Evolutionary conservation across 2,888 invertebrate genomes (phyloP).

Genomic region (Pseudanteris insignis): DNA sequence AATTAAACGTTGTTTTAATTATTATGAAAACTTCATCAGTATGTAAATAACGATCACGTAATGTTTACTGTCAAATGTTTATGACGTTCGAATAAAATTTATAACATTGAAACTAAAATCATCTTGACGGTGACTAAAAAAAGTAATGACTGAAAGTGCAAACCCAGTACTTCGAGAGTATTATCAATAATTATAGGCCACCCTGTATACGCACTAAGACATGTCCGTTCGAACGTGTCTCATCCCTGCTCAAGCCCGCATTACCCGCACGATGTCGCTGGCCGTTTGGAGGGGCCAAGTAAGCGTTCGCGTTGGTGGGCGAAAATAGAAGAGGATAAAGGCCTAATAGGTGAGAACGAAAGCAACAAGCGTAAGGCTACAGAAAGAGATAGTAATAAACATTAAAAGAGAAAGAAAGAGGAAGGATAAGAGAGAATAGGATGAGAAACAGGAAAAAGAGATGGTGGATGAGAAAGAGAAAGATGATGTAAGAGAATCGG

Average conservation of each 20-base stretch:
- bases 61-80: neutral
- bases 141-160: conserved; percentile 10
- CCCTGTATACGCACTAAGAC: conserved; percentile 23
- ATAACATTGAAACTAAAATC: neutral
- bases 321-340: conserved; percentile 22
- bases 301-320: conserved; percentile 10
- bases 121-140: neutral
- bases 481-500: neutral
- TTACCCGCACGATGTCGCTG: conserved; percentile 17
- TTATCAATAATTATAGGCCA: conserved; percentile 30
- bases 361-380: conserved; percentile 8
- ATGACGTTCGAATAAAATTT: conserved; percentile 2
- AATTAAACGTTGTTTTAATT: no score
- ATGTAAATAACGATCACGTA: no score
- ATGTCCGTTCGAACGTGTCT: conserved; percentile 7
- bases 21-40: no score
- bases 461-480: conserved; percentile 23
- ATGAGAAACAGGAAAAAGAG: conserved; percentile 20
- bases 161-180: conserved; percentile 11
- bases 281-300: conserved; percentile 12
- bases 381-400: conserved; percentile 10
- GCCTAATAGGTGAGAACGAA: conserved; percentile 22
- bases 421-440: conserved; percentile 10
- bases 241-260: conserved; percentile 29
- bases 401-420: conserved; percentile 17